Percentiles rank a stretch among this genome's conserved stretches.
Conservation (phyloP, 2,797 vertebrate species). For the Merluccius polli region DNA sequence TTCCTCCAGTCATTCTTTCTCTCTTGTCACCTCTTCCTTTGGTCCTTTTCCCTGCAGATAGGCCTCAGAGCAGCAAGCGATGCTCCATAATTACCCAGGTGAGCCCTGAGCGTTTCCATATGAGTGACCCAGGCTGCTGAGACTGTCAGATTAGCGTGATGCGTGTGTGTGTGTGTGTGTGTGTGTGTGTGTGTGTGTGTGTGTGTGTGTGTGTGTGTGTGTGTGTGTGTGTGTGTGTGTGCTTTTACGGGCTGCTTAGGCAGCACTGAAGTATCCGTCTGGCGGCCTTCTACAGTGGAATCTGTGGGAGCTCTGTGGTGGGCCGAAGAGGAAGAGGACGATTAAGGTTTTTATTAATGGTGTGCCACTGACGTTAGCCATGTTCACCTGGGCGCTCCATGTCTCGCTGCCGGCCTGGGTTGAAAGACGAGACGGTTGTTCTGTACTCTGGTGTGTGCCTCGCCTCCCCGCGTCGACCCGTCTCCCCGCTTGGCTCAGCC, state of each 20-base stretch:
- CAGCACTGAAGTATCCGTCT: conserved; percentile 36
- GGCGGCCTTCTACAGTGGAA: conserved; percentile 33
- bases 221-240: not conserved
- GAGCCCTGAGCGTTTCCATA: conserved; percentile 61
- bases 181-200: too few species aligned
- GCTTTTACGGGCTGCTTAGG: conserved; percentile 46
- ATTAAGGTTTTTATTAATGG: conserved; percentile 63
- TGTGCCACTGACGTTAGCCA: conserved; percentile 61
- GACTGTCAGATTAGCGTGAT: conserved; percentile 58
- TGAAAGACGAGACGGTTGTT: conserved; percentile 60
- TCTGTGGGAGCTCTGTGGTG: conserved; percentile 30
- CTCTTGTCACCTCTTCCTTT: conserved; percentile 41
- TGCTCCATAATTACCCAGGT: conserved; percentile 52
- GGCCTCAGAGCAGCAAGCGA: conserved; percentile 39
- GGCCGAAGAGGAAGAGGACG: conserved; percentile 51
- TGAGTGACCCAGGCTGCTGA: conserved; percentile 32
- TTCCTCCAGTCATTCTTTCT: conserved; percentile 25
- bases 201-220: too few species aligned
- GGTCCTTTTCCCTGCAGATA: conserved; percentile 23
- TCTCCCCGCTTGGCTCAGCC: conserved; percentile 41
- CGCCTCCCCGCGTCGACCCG: conserved; percentile 23
- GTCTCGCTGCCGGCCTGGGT: conserved; percentile 27
- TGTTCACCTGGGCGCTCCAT: conserved; percentile 48
- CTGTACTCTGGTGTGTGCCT: conserved; percentile 32
- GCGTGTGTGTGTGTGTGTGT: conserved; percentile 41